phyloP scores from a whole-genome alignment of 2,888 invertebrate species.

The Hirtodrosophila duncani region DNA sequence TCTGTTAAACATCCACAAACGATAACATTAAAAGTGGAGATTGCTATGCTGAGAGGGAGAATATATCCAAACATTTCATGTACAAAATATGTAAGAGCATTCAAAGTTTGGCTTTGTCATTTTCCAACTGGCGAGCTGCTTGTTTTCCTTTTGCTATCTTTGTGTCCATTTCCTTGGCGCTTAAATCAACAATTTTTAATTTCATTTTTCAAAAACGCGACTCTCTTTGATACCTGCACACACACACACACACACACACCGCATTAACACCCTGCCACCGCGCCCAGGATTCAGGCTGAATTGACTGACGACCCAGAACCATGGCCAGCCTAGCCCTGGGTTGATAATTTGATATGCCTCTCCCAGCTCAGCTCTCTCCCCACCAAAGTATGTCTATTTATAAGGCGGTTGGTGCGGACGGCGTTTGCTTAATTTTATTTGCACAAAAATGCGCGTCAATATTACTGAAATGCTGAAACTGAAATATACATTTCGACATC shows the following conservation, averaged over 20 bases:
- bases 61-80: too few relatives aligned
- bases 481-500: constrained; percentile 47
- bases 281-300: constrained; percentile 9
- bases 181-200: constrained; percentile 68
- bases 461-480: too few relatives aligned
- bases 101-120: background rate
- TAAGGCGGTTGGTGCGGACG: constrained; percentile 22
- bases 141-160: constrained; percentile 20
- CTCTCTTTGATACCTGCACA: constrained; percentile 73
- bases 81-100: constrained; percentile 19
- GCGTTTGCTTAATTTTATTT: constrained; percentile 65
- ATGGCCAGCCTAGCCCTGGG: constrained; percentile 47
- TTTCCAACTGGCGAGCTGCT: too few relatives aligned
- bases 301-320: constrained; percentile 18
- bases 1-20: too few relatives aligned
- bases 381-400: background rate
- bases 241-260: too few relatives aligned
- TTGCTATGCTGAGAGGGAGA: too few relatives aligned
- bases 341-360: constrained; percentile 76
- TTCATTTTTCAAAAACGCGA: constrained; percentile 66
- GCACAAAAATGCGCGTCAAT: constrained; percentile 65
- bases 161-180: constrained; percentile 41
- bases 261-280: constrained; percentile 68
- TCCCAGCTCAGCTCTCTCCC: constrained; percentile 29
- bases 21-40: too few relatives aligned